Percentiles rank a stretch among this genome's conserved stretches.
Conservation (phyloP, 2,797 vertebrate genomes). For the Steatocranus sp. region DNA sequence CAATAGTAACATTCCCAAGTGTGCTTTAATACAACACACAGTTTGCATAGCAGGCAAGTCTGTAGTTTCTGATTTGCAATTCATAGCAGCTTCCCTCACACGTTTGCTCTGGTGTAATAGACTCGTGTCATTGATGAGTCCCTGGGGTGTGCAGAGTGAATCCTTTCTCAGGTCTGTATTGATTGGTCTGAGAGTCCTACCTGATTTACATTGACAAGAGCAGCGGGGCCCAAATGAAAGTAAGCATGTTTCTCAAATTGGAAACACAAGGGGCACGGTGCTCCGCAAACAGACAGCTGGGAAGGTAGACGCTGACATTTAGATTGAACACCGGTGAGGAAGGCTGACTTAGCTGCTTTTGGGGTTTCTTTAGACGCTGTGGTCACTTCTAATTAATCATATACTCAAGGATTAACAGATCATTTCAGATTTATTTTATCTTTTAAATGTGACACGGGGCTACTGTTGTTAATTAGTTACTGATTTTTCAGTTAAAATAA, state of each 20-base stretch:
- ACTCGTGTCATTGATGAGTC: constrained; percentile 65
- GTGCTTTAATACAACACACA: constrained; percentile 42
- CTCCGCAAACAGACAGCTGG: constrained; percentile 14
- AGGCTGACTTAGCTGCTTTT: constrained; percentile 37
- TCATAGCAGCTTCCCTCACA: constrained; percentile 39
- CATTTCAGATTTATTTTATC: background rate
- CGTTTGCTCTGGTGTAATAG: constrained; percentile 49
- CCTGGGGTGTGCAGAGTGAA: constrained; percentile 49
- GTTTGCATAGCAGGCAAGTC: constrained; percentile 59
- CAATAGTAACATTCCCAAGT: constrained; percentile 31
- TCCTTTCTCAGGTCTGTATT: constrained; percentile 56
- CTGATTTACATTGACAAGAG: constrained; percentile 64
- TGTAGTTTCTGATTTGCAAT: constrained; percentile 59
- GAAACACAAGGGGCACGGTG: constrained; percentile 42
- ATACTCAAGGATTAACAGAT: background rate
- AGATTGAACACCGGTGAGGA: constrained; percentile 1
- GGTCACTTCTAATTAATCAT: background rate
- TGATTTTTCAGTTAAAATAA: background rate
- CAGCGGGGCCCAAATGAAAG: constrained; percentile 39
- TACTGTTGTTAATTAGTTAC: background rate
- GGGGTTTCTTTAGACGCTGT: background rate
- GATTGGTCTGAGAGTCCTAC: constrained; percentile 44
- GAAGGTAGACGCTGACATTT: constrained; percentile 33
- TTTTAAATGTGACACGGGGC: background rate
- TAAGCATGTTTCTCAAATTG: constrained; percentile 63